phyloP scores from a whole-genome alignment of 2,113 vertebrate species.

The Cynopterus brachyotis region DNA sequence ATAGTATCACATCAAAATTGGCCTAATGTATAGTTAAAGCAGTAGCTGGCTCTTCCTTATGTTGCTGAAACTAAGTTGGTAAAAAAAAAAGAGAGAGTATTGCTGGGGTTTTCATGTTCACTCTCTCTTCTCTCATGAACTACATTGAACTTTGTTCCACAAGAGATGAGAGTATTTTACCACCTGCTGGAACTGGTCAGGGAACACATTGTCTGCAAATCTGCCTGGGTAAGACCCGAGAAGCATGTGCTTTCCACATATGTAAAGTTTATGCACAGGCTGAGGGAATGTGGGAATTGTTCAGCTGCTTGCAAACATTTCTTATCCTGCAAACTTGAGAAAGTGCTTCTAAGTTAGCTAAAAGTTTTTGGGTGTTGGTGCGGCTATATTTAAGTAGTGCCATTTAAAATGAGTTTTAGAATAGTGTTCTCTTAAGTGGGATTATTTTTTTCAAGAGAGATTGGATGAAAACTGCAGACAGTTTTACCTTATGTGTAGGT shows the following conservation, averaged over 20 bases:
- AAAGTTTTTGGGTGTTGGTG: neutral
- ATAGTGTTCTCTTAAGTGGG: neutral
- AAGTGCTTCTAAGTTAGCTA: neutral
- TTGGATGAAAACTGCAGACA: neutral
- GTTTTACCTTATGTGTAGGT: neutral
- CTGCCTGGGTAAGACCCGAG: neutral
- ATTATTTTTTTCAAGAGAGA: neutral
- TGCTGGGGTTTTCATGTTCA: neutral
- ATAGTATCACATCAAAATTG: neutral
- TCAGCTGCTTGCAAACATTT: conserved; percentile 24
- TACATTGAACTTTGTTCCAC: conserved; percentile 12
- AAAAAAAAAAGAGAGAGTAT: conserved; percentile 47
- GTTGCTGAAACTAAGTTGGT: neutral
- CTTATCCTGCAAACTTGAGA: neutral
- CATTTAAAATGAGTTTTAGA: conserved; percentile 18
- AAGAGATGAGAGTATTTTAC: conserved; percentile 59
- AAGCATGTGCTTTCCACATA: neutral
- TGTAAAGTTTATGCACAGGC: conserved; percentile 48
- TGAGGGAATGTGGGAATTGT: neutral
- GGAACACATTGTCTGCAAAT: neutral
- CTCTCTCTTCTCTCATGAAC: neutral
- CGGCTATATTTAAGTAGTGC: neutral
- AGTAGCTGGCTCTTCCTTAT: conserved; percentile 52
- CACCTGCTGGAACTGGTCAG: conserved; percentile 48
- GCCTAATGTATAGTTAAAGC: conserved; percentile 42